phyloP scores from a whole-genome alignment of 2,797 vertebrate genomes.

The Anableps anableps region DNA sequence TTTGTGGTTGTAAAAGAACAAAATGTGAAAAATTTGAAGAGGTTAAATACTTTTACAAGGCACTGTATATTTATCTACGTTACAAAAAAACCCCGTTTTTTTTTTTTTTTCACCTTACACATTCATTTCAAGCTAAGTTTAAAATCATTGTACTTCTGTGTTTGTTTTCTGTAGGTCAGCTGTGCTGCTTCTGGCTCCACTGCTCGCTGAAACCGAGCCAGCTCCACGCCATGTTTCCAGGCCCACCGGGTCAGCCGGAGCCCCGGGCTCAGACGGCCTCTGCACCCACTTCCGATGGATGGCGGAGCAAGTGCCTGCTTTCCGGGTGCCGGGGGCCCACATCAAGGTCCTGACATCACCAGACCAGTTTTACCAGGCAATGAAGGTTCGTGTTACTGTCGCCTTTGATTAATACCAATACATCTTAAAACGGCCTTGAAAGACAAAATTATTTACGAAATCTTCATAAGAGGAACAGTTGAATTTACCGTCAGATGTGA shows the following conservation, averaged over 20 bases:
- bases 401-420: neutral
- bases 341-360: constrained; percentile 90
- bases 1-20: no score
- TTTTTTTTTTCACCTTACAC: no score
- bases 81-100: no score
- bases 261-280: constrained; percentile 80
- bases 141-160: neutral
- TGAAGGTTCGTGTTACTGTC: constrained; percentile 85
- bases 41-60: no score
- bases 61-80: no score
- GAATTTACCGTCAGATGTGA: neutral
- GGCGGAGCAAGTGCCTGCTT: constrained; percentile 90
- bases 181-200: constrained; percentile 89
- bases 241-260: constrained; percentile 78
- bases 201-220: constrained; percentile 85
- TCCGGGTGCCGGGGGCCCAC: constrained; percentile 86
- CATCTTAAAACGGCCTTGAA: neutral
- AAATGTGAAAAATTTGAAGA: no score
- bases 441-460: neutral
- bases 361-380: constrained; percentile 90
- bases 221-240: constrained; percentile 69
- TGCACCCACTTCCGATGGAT: constrained; percentile 89
- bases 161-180: constrained; percentile 82
- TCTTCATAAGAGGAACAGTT: neutral
- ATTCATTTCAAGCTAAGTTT: no score